A percentile compares a stretch with the other conserved stretches of the same genome.
These are phyloP conservation scores for Diachasma alloeum DNA, from an alignment of 1,140 invertebrate genomes.

Conservation along the genomic window DNA sequence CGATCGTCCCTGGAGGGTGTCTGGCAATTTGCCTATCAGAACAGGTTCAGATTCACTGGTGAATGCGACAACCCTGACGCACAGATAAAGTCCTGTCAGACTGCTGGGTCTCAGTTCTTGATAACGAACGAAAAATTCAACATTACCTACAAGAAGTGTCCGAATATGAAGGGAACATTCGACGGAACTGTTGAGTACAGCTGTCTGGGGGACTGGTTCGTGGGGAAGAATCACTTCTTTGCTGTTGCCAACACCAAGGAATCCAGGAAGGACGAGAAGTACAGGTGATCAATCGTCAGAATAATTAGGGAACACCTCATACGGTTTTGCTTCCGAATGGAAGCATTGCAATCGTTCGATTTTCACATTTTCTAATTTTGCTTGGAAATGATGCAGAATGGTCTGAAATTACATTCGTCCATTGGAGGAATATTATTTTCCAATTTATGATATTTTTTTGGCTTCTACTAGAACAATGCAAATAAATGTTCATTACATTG, in stretches of 20 bases:
- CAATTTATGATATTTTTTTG: no score
- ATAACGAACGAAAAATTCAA: slow-evolving; percentile 98
- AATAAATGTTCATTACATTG: no score
- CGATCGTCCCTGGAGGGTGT: slow-evolving; percentile 92
- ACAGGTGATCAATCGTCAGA: no score
- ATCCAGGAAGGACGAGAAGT: slow-evolving; percentile 92
- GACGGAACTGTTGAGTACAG: slow-evolving; percentile 92
- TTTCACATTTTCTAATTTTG: no score
- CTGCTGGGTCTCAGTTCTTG: slow-evolving; percentile 92
- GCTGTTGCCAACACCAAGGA: slow-evolving; percentile 95
- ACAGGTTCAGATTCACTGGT: slow-evolving; percentile 88
- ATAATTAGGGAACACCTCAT: no score
- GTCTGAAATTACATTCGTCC: no score
- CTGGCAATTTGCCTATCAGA: slow-evolving; percentile 95
- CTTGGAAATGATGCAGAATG: no score
- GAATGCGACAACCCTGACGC: slow-evolving; percentile 89
- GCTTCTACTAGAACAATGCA: no score
- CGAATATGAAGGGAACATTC: slow-evolving; percentile 84
- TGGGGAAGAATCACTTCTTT: slow-evolving; percentile 94
- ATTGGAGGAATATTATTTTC: no score
- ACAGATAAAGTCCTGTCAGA: slow-evolving; percentile 92
- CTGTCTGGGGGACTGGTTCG: slow-evolving; percentile 94
- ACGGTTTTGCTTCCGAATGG: no score
- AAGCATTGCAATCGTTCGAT: no score
- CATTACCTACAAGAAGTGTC: slow-evolving; percentile 91